A percentile compares a stretch with the other conserved stretches of the same genome.
Evolutionary conservation across 2,113 vertebrate genomes (phyloP).

Genomic region (Micronisus gabar): DNA sequence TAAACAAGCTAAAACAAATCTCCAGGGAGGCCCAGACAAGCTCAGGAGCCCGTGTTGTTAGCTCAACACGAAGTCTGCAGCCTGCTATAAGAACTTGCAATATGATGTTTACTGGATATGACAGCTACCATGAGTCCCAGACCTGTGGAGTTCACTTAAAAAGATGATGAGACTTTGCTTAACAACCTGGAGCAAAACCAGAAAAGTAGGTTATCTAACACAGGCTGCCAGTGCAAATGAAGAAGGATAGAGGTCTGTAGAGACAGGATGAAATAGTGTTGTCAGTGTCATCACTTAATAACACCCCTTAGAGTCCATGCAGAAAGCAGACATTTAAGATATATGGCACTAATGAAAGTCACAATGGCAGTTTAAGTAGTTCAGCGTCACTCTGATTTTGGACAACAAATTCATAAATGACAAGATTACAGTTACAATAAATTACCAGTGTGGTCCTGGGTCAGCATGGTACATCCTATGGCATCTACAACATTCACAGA

Average conservation of each 20-base stretch:
- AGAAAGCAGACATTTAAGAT: neutral
- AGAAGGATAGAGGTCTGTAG: neutral
- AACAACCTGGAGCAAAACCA: neutral
- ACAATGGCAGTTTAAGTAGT: neutral
- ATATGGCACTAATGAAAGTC: neutral
- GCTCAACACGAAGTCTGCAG: neutral
- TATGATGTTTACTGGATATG: fast-evolving
- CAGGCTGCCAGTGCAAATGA: neutral
- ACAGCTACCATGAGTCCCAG: neutral
- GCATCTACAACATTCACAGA: neutral
- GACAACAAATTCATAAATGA: neutral
- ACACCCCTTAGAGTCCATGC: neutral
- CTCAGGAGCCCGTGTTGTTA: neutral
- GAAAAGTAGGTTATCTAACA: neutral
- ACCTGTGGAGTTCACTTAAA: neutral
- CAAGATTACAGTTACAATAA: neutral
- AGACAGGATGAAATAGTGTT: neutral
- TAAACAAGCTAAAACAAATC: neutral
- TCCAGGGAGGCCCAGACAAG: neutral
- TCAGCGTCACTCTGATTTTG: neutral
- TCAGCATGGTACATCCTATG: neutral
- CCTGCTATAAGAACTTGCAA: neutral
- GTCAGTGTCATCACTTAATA: neutral
- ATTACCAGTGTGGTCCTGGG: fast-evolving
- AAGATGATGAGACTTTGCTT: neutral